Base-by-base conservation (phyloP, 2,888 invertebrate species). In the Ceratothoa steindachneri region DNA sequence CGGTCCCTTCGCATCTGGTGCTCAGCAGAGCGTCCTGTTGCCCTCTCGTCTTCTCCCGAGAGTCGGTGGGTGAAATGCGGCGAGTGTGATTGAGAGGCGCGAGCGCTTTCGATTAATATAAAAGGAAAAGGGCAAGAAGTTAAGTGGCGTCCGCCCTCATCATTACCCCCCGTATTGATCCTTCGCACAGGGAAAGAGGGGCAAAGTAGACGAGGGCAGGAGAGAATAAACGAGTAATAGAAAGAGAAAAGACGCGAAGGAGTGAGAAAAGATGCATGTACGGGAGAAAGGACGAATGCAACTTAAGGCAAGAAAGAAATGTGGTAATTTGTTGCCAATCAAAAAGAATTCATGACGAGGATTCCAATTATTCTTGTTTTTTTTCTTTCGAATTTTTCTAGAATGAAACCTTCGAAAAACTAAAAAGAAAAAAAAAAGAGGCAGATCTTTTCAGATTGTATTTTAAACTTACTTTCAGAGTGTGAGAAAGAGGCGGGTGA, bases 141-240 rank as follows among this genome's bases (percentile, higher is more conserved):
- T 60, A 60, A 60, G 60, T 60, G 60, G 60, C 60, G 60, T n/a
- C 60, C 60, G 60, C 60, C 60, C 60, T 60, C 60, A 60, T 60
- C 60, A 60, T 60, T 60, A 60, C 60, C 60, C n/a, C n/a, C 24
- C 19, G 60, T 60, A 60, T 60, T 60, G 60, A 60, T 60, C 60
- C 9, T 24, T 60, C 60, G 60, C 60, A 24, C 60, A n/a, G 24
- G n/a, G 60, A 60, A 60, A 24, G 60, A 15, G 60, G 24, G 24
- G 60, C 12, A 60, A 7, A 24, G 60, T 12, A 1, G 22, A 15
- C 1, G 22, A 24, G 24, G 7, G 41, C 5, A 60, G 2, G 1
- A 24, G 24, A 7, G 2, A 3, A 60, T 2, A 60, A 24, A 3
- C 1, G 27, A 7, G 22, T 2, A 60, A 24, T 22, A 7, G 60